Percentiles rank a stretch among this genome's conserved stretches.
These are phyloP conservation scores for Diadegma fenestrale DNA, from an alignment of 2,888 invertebrate genomes.

Conservation along the genomic window DNA sequence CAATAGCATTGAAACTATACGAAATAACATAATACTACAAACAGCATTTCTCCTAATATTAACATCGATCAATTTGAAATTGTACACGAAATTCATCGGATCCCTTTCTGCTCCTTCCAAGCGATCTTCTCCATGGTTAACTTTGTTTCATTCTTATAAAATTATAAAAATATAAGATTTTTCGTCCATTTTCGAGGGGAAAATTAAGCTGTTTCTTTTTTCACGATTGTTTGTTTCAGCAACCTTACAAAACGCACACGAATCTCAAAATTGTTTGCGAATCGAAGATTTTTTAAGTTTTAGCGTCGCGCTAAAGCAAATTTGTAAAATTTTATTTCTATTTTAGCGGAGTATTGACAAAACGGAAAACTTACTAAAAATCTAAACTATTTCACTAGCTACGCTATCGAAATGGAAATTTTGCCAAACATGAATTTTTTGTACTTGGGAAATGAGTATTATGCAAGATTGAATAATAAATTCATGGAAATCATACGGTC, in stretches of 20 bases:
- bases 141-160: conserved; percentile 66
- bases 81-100: conserved; percentile 63
- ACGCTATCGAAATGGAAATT: conserved; percentile 6
- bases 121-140: conserved; percentile 8
- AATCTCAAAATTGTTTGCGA: conserved; percentile 14
- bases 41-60: conserved; percentile 23
- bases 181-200: conserved; percentile 57
- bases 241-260: conserved; percentile 1
- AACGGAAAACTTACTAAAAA: conserved; percentile 10
- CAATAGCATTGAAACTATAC: conserved; percentile 42
- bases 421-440: conserved; percentile 7
- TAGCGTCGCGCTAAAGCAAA: neutral
- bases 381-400: neutral
- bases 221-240: neutral
- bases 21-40: conserved; percentile 40
- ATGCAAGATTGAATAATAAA: conserved; percentile 9
- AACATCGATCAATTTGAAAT: conserved; percentile 47
- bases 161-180: conserved; percentile 71
- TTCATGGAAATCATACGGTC: neutral
- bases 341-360: neutral
- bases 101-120: conserved; percentile 17
- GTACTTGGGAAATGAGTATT: conserved; percentile 25
- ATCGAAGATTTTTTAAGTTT: conserved; percentile 3
- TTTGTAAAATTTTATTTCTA: neutral
- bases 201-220: conserved; percentile 49